phyloP scores from a whole-genome alignment of 2,888 invertebrate species.

The Caradrina clavipalpis region DNA sequence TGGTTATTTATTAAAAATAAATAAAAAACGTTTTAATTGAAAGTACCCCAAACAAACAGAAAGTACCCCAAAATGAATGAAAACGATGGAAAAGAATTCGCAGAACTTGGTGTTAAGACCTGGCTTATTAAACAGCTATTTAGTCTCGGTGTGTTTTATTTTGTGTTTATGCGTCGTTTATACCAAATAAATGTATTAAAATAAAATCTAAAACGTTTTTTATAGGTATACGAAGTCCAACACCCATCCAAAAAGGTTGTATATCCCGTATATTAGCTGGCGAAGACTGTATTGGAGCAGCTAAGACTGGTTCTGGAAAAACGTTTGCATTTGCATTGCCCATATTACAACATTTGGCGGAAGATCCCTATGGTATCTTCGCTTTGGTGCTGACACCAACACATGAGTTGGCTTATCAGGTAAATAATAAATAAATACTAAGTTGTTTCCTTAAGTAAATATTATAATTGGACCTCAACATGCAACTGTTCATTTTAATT shows the following conservation, averaged over 20 bases:
- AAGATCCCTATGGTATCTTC: conserved; percentile 99
- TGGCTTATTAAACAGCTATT: conserved; percentile 94
- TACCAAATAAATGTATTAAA: no score
- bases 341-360: conserved; percentile 96
- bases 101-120: conserved; percentile 92
- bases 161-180: conserved; percentile 5
- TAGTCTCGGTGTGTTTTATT: conserved; percentile 91
- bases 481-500: no score
- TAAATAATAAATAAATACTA: conserved; percentile 66
- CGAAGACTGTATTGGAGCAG: conserved; percentile 98
- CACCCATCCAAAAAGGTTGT: conserved; percentile 95
- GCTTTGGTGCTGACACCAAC: conserved; percentile 98
- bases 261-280: conserved; percentile 95
- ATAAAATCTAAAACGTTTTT: conserved; percentile 28
- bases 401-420: conserved; percentile 97
- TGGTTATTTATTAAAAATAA: conserved; percentile 19
- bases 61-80: conserved; percentile 75
- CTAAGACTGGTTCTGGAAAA: conserved; percentile 99
- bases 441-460: no score
- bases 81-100: conserved; percentile 88
- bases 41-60: neutral
- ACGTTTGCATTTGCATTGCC: conserved; percentile 99
- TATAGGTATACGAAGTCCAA: conserved; percentile 94
- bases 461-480: no score
- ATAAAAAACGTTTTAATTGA: neutral